Percentiles rank a stretch among this genome's conserved stretches.
Conservation (phyloP, 2,888 invertebrate species). For the Lasioglossum villosulum region DNA sequence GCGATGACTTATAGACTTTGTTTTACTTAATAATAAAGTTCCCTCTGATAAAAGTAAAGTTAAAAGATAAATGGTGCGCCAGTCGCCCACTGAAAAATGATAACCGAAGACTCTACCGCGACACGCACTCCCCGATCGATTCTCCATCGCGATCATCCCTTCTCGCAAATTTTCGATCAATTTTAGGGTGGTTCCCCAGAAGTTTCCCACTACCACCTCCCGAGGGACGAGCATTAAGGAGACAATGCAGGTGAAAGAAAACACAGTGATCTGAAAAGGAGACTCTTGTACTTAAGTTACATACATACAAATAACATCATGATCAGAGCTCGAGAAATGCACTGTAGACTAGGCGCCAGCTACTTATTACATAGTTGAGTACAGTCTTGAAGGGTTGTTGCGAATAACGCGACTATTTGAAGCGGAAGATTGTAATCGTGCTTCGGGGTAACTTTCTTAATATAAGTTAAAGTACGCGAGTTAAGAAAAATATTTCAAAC, state of each 20-base stretch:
- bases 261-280: neutral
- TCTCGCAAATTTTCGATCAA: neutral
- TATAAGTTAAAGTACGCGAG: slow-evolving; percentile 7
- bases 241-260: neutral
- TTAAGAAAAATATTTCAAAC: neutral
- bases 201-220: no score
- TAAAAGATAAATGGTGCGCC: slow-evolving; percentile 55
- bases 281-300: neutral
- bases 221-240: neutral
- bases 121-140: slow-evolving; percentile 64
- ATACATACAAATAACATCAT: slow-evolving; percentile 1
- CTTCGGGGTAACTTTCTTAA: neutral
- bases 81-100: slow-evolving; percentile 53
- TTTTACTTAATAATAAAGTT: slow-evolving; percentile 76
- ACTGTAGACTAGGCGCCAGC: neutral
- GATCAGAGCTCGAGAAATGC: slow-evolving; percentile 3
- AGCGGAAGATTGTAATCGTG: neutral
- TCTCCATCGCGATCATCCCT: slow-evolving; percentile 64
- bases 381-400: slow-evolving; percentile 18
- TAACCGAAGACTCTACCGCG: slow-evolving; percentile 52
- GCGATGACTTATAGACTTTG: slow-evolving; percentile 69
- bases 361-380: slow-evolving; percentile 18
- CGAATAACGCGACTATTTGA: neutral
- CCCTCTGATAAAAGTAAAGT: slow-evolving; percentile 55
- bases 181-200: no score